Evolutionary conservation across 1,140 invertebrate genomes (phyloP).

Genomic region (Wiebesia pumilae): DNA sequence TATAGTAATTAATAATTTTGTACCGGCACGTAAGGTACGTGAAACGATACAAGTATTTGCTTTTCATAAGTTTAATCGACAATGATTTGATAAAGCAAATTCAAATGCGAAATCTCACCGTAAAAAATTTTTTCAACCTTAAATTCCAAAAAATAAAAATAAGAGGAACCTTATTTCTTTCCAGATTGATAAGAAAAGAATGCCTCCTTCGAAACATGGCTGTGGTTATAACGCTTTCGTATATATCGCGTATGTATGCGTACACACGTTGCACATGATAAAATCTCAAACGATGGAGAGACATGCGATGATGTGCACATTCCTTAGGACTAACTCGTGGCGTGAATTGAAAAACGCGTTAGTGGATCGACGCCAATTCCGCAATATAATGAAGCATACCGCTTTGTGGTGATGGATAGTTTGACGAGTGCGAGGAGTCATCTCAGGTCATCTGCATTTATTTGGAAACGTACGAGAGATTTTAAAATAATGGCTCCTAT

Average conservation of each 20-base stretch:
- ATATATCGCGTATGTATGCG: not conserved
- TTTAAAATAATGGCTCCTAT: not conserved
- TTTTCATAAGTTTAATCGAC: not conserved
- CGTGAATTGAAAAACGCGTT: constrained; percentile 18
- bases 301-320: not conserved
- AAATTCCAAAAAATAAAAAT: constrained; percentile 11
- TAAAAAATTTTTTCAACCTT: not conserved
- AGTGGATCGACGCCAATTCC: not conserved
- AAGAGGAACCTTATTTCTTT: not conserved
- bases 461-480: not conserved
- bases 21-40: too few relatives aligned
- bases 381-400: not conserved
- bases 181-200: constrained; percentile 19
- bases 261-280: not conserved
- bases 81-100: not conserved
- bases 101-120: too few relatives aligned
- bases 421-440: not conserved
- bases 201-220: not conserved
- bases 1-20: too few relatives aligned
- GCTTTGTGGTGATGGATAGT: not conserved
- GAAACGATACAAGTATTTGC: not conserved
- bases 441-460: not conserved
- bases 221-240: not conserved
- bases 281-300: not conserved
- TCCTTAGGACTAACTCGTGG: not conserved